Evolutionary conservation across 1,140 invertebrate species (phyloP).

Genomic region (Periplaneta americana): DNA sequence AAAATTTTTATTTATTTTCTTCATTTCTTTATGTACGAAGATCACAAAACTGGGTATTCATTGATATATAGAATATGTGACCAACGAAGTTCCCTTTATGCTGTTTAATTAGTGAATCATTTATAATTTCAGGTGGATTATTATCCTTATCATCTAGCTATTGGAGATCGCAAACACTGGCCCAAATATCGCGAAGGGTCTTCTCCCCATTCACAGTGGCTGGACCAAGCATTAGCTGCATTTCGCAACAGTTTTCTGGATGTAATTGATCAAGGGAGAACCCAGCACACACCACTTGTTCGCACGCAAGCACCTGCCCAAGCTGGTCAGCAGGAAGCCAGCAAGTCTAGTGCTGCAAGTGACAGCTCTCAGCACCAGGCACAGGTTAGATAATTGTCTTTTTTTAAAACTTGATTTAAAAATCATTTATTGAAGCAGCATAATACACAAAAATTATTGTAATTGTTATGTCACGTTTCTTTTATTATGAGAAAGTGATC

Average conservation of each 20-base stretch:
- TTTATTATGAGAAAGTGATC: too few relatives aligned
- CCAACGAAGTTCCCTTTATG: too few relatives aligned
- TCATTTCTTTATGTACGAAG: too few relatives aligned
- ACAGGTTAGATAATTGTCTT: too few relatives aligned
- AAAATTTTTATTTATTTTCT: too few relatives aligned
- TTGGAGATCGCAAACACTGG: conserved; percentile 84
- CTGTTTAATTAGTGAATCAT: background rate
- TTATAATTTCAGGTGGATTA: conserved; percentile 81
- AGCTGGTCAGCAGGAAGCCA: background rate
- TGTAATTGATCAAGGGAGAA: conserved; percentile 51
- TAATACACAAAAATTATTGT: too few relatives aligned
- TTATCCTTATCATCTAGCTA: conserved; percentile 94
- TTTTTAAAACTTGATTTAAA: too few relatives aligned
- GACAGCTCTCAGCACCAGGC: background rate
- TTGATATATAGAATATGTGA: too few relatives aligned
- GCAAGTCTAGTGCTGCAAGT: background rate
- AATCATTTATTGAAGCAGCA: too few relatives aligned
- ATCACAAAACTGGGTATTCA: too few relatives aligned
- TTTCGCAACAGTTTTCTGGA: conserved; percentile 53
- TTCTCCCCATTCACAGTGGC: conserved; percentile 67
- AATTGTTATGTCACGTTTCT: too few relatives aligned
- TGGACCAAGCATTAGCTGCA: conserved; percentile 59
- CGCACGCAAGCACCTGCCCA: conserved; percentile 34
- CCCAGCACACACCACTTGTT: conserved; percentile 50
- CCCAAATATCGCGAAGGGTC: conserved; percentile 60